Conservation (phyloP, 2,888 invertebrate species). For the Xylophagus ater region DNA sequence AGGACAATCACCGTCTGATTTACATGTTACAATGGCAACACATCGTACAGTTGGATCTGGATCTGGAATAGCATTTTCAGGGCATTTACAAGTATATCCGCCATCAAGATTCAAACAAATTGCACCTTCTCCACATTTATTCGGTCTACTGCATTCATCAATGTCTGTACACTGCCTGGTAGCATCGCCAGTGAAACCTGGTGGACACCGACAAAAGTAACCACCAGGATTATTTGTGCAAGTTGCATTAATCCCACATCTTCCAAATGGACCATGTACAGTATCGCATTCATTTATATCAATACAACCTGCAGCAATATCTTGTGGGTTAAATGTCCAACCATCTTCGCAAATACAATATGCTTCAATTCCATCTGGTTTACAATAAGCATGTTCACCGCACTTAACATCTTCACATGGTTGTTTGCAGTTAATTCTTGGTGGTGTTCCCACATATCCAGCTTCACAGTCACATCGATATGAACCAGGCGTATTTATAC, state of each 20-base stretch:
- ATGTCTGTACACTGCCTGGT: constrained; percentile 69
- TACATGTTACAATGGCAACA: constrained; percentile 70
- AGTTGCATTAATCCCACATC: constrained; percentile 72
- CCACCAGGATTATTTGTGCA: constrained; percentile 74
- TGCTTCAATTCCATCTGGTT: constrained; percentile 77
- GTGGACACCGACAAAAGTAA: constrained; percentile 69
- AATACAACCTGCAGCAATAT: constrained; percentile 80
- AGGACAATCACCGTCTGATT: constrained; percentile 65
- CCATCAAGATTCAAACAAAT: constrained; percentile 69
- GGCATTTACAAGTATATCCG: constrained; percentile 67
- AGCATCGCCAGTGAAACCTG: constrained; percentile 78
- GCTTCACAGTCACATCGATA: constrained; percentile 71
- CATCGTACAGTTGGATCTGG: constrained; percentile 75
- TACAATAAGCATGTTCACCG: constrained; percentile 78
- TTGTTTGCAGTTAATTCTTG: constrained; percentile 68
- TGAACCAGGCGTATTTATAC: constrained; percentile 69
- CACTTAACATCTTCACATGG: constrained; percentile 88
- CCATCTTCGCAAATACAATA: constrained; percentile 89
- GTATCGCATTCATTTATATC: constrained; percentile 87
- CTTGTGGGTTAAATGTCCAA: constrained; percentile 83
- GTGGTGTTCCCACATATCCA: constrained; percentile 75
- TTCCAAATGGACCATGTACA: constrained; percentile 62
- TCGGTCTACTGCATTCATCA: constrained; percentile 64
- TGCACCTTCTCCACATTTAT: constrained; percentile 70
- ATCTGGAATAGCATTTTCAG: constrained; percentile 68